Conservation (phyloP, 2,113 vertebrate genomes). For the Nibea coibor region DNA sequence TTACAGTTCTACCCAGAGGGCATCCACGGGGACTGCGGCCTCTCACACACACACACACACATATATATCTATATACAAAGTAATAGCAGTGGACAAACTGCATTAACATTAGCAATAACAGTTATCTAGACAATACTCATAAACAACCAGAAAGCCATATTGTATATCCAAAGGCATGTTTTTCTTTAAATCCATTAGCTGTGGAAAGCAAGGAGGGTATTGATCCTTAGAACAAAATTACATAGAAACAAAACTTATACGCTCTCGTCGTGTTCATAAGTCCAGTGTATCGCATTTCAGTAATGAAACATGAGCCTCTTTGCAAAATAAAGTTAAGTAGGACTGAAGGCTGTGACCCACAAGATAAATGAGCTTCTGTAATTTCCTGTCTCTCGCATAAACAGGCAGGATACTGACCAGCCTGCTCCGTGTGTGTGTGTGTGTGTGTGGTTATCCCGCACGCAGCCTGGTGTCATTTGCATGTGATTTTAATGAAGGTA, state of each 20-base stretch:
- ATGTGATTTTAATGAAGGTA: constrained; percentile 12
- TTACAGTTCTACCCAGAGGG: constrained; percentile 74
- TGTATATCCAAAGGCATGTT: neutral
- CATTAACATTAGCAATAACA: constrained; percentile 38
- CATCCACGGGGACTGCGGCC: constrained; percentile 44
- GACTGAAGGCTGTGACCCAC: neutral
- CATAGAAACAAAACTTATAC: neutral
- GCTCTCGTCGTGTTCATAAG: too few relatives aligned
- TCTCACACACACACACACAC: constrained; percentile 7
- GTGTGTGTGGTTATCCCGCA: neutral
- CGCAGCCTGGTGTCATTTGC: neutral
- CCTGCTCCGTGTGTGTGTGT: neutral
- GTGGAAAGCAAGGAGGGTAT: neutral
- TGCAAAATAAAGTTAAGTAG: too few relatives aligned
- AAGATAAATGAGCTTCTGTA: neutral
- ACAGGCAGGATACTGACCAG: neutral
- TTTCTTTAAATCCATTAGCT: constrained; percentile 9
- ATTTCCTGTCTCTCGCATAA: neutral
- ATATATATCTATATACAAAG: neutral
- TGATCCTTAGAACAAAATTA: neutral
- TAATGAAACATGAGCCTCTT: neutral
- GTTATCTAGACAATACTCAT: neutral
- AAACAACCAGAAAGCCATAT: neutral
- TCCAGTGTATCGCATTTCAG: constrained; percentile 2
- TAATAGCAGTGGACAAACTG: constrained; percentile 32